Conservation (phyloP, 2,888 invertebrate genomes). For the Ochropacha duplaris region DNA sequence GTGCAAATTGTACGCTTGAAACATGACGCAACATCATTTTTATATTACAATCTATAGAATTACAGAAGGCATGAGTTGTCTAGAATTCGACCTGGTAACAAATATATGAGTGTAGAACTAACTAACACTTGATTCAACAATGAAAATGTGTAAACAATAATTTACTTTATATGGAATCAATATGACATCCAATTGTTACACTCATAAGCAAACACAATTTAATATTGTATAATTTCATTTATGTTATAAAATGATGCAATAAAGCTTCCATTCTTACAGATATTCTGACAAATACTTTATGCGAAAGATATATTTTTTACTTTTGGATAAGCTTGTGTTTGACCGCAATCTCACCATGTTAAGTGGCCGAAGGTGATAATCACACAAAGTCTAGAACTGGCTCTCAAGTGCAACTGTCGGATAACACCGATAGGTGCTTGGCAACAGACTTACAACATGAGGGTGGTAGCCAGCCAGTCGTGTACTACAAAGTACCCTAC, state of each 20-base stretch:
- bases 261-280: neutral
- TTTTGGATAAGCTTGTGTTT: too few relatives aligned
- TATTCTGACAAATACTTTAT: neutral
- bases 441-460: too few relatives aligned
- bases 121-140: conserved; percentile 13
- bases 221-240: neutral
- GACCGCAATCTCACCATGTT: too few relatives aligned
- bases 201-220: neutral
- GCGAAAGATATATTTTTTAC: too few relatives aligned
- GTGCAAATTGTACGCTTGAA: conserved; percentile 36
- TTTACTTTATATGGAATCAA: neutral
- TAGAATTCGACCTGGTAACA: conserved; percentile 33
- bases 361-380: too few relatives aligned
- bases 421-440: too few relatives aligned
- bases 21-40: conserved; percentile 4
- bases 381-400: too few relatives aligned
- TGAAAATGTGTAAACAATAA: neutral
- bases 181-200: neutral
- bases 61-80: conserved; percentile 4
- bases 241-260: neutral
- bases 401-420: too few relatives aligned
- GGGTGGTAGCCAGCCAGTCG: too few relatives aligned
- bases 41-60: neutral
- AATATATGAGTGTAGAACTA: neutral
- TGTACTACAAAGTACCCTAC: too few relatives aligned